Conservation (phyloP, 2,113 vertebrate species). For the Naja naja region DNA sequence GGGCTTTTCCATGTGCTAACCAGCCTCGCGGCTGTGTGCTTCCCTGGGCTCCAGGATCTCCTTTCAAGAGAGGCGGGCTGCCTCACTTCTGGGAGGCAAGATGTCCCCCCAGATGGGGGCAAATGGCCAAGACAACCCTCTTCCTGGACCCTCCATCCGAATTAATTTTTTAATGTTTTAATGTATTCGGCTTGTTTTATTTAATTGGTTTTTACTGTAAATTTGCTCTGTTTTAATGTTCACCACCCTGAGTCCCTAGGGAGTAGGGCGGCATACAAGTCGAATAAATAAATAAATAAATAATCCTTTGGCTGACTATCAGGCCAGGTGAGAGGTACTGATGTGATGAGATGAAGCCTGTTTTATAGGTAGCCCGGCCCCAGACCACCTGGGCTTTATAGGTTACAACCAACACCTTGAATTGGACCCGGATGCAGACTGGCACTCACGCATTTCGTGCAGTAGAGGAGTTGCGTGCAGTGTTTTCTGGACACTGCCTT, state of each 20-base stretch:
- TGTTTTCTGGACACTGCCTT: neutral
- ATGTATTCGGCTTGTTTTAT: no score
- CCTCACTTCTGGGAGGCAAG: neutral
- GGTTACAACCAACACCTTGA: neutral
- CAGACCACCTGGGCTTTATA: neutral
- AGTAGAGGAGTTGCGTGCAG: neutral
- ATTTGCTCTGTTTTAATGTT: no score
- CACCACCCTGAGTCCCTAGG: no score
- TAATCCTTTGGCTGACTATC: neutral
- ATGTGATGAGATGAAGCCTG: neutral
- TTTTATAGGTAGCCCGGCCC: neutral
- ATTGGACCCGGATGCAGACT: neutral
- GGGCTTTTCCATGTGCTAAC: neutral
- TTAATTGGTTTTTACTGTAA: no score
- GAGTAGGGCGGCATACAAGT: no score
- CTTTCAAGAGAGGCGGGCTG: neutral
- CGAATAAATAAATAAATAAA: no score
- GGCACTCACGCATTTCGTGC: neutral
- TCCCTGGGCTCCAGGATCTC: neutral
- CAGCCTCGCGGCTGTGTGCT: neutral
- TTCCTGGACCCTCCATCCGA: neutral
- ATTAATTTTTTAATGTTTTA: no score
- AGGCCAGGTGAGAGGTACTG: neutral
- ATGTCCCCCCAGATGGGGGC: neutral
- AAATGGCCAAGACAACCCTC: accelerated